These are phyloP conservation scores for Amphibalanus amphitrite DNA, from an alignment of 1,140 invertebrate genomes.

Conservation along the genomic window DNA sequence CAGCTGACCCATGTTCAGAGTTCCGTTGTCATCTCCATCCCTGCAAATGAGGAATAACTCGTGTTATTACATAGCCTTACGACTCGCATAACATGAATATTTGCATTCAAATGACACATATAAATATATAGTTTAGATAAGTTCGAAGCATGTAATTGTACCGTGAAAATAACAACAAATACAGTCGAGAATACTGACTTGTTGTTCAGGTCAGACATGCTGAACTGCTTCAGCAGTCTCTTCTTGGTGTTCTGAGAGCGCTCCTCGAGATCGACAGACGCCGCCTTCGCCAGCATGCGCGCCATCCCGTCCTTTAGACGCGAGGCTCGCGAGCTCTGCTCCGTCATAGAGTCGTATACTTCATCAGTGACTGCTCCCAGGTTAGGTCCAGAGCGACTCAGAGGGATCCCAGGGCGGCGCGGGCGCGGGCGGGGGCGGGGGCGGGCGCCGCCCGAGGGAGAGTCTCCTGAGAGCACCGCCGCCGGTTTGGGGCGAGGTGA, in stretches of 20 bases:
- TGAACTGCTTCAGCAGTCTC: not conserved
- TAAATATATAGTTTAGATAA: too few relatives aligned
- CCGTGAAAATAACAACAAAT: too few relatives aligned
- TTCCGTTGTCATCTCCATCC: not conserved
- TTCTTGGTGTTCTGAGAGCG: not conserved
- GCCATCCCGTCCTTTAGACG: not conserved
- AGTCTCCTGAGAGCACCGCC: not conserved
- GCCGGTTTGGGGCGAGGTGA: too few relatives aligned
- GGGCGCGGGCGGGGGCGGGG: too few relatives aligned
- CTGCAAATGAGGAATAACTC: not conserved
- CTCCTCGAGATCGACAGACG: not conserved
- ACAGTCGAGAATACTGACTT: not conserved
- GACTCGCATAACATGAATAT: too few relatives aligned
- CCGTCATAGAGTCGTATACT: not conserved
- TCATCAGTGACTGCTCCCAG: not conserved
- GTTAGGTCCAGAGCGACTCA: not conserved
- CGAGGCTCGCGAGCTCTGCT: not conserved
- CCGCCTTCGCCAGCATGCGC: not conserved
- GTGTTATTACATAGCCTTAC: too few relatives aligned
- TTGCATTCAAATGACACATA: too few relatives aligned
- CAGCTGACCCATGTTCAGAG: not conserved
- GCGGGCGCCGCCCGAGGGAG: too few relatives aligned
- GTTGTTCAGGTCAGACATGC: not conserved
- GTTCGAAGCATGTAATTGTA: too few relatives aligned
- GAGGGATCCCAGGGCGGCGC: not conserved